Evolutionary conservation across 2,797 vertebrate species (phyloP).

Genomic region (Danionella dracula): DNA sequence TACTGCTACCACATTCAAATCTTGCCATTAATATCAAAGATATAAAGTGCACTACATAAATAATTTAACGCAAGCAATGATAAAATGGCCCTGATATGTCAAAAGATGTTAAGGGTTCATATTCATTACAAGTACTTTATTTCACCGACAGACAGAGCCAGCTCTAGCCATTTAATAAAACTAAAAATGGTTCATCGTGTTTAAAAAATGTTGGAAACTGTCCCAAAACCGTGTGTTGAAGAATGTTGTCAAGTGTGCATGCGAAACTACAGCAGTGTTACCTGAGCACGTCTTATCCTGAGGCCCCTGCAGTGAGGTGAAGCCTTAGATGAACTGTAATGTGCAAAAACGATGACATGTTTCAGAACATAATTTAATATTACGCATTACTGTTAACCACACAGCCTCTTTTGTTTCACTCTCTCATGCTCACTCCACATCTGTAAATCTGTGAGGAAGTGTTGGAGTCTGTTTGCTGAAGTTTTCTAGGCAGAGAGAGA

Average conservation of each 20-base stretch:
- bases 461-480: conserved; percentile 16
- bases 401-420: neutral
- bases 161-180: too few species aligned
- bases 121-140: too few species aligned
- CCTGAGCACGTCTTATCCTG: neutral
- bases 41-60: too few species aligned
- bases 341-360: conserved; percentile 10
- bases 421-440: neutral
- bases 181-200: too few species aligned
- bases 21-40: too few species aligned
- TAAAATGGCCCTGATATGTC: too few species aligned
- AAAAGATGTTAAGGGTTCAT: too few species aligned
- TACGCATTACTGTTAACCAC: neutral
- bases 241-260: neutral
- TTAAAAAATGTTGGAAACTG: neutral
- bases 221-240: neutral
- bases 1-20: too few species aligned
- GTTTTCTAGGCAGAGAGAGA: conserved; percentile 22
- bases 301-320: neutral
- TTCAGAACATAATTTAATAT: conserved; percentile 9
- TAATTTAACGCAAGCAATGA: too few species aligned
- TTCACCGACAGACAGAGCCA: too few species aligned
- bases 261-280: neutral
- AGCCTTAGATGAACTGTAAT: neutral
- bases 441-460: conserved; percentile 23